Evolutionary conservation across 2,888 invertebrate genomes (phyloP).

Genomic region (Drosophila neoperkinsi): DNA sequence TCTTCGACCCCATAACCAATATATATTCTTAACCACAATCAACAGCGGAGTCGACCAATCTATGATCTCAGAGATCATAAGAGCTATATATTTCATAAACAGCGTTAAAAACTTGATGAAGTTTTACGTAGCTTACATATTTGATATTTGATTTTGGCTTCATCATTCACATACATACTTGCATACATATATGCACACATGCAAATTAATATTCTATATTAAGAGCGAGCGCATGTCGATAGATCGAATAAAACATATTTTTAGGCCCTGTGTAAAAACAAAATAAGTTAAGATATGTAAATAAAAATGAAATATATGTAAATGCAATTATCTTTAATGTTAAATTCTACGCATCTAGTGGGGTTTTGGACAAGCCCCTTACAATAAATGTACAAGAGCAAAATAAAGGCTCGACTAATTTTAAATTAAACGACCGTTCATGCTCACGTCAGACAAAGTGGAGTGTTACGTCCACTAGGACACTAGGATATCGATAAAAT

Average conservation of each 20-base stretch:
- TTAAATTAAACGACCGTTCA: background rate
- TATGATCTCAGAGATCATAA: background rate
- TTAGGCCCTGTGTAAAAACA: background rate
- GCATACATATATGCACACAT: slow-evolving; percentile 38
- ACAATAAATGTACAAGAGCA: background rate
- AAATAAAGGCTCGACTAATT: background rate
- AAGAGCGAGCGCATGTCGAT: slow-evolving; percentile 22
- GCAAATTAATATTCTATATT: slow-evolving; percentile 35
- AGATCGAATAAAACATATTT: background rate
- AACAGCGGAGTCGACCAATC: too few species aligned
- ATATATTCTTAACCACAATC: background rate
- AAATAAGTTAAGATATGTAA: background rate
- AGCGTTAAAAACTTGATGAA: background rate
- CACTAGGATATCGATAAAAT: background rate
- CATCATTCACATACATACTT: slow-evolving; percentile 34
- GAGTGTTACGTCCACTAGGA: background rate
- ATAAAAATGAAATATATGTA: background rate
- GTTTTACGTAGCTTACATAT: slow-evolving; percentile 32
- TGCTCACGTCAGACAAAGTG: background rate
- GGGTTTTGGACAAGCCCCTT: background rate
- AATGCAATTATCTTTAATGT: background rate
- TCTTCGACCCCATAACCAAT: too few species aligned
- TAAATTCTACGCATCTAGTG: background rate
- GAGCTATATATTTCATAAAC: slow-evolving; percentile 1
- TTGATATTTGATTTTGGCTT: slow-evolving; percentile 41